Conservation (phyloP, 2,113 vertebrate genomes). For the Xiphophorus maculatus region DNA sequence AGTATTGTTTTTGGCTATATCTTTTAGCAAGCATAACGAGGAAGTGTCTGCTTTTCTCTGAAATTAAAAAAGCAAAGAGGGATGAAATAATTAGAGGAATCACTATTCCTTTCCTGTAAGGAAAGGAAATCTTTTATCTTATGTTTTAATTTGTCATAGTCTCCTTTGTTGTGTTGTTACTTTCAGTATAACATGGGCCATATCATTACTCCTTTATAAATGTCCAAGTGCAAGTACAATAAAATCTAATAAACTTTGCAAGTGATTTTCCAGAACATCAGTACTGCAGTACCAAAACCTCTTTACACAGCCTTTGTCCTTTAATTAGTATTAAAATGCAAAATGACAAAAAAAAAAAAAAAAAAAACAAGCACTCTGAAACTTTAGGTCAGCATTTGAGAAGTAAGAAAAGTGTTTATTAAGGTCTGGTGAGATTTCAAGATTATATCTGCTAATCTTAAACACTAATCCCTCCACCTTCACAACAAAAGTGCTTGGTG, state of each 20-base stretch:
- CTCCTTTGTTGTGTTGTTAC: not conserved
- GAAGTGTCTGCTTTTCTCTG: conserved; percentile 28
- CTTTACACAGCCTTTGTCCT: not conserved
- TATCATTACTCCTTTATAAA: conserved; percentile 26
- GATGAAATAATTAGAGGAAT: conserved; percentile 40
- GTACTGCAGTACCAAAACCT: not conserved
- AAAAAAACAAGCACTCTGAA: conserved; percentile 12
- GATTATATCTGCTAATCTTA: conserved; percentile 66
- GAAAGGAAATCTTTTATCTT: no score
- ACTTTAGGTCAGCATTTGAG: conserved; percentile 16
- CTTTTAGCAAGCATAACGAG: conserved; percentile 36
- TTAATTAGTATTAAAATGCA: conserved; percentile 21
- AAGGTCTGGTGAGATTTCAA: conserved; percentile 27
- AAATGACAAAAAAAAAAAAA: conserved; percentile 17
- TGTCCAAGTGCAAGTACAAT: conserved; percentile 16
- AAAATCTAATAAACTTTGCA: conserved; percentile 54
- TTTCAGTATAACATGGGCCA: not conserved
- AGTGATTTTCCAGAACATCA: conserved; percentile 18
- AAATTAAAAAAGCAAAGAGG: conserved; percentile 33
- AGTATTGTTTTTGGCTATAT: conserved; percentile 34
- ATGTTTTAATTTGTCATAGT: conserved; percentile 15
- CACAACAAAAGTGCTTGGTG: conserved; percentile 63
- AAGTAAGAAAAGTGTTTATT: conserved; percentile 23
- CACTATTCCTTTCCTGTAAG: conserved; percentile 1
- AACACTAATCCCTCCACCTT: conserved; percentile 62